These are phyloP conservation scores for Argyra leucocephala DNA, from an alignment of 2,888 invertebrate species.

Conservation along the genomic window DNA sequence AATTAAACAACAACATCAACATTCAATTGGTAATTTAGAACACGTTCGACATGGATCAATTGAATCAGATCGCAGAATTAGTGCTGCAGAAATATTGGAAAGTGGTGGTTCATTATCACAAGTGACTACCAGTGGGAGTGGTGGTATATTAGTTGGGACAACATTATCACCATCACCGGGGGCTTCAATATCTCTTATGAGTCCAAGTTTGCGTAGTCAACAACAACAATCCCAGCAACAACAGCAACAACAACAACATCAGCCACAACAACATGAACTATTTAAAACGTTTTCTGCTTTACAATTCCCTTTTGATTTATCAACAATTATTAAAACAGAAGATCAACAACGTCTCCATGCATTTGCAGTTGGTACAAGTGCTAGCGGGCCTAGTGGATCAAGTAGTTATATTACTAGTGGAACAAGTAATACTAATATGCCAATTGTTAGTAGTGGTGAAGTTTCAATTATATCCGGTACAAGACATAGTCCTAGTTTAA, in stretches of 20 bases:
- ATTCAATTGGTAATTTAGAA: not conserved
- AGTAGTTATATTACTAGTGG: slow-evolving; percentile 10
- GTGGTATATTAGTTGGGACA: not conserved
- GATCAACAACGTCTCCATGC: slow-evolving; percentile 1
- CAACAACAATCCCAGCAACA: not conserved
- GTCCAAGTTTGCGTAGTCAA: not conserved
- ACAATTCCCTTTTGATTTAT: not conserved
- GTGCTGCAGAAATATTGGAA: not conserved
- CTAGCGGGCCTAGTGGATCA: slow-evolving; percentile 14
- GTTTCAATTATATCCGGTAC: slow-evolving; percentile 13
- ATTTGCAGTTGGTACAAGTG: slow-evolving; percentile 14
- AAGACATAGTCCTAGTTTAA: slow-evolving; percentile 21
- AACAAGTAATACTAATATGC: slow-evolving; percentile 16
- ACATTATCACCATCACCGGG: not conserved
- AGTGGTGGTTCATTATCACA: not conserved
- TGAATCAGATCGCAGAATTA: not conserved
- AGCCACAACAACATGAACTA: slow-evolving; percentile 20
- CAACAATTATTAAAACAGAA: slow-evolving; percentile 10
- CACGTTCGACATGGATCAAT: not conserved
- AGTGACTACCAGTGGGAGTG: not conserved
- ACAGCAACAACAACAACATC: slow-evolving; percentile 24
- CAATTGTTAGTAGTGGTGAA: slow-evolving; percentile 19
- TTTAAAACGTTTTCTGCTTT: not conserved
- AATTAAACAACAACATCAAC: slow-evolving; percentile 23
- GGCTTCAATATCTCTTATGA: not conserved